Base-by-base conservation (phyloP, 2,888 invertebrate genomes). In the Sicus ferrugineus region DNA sequence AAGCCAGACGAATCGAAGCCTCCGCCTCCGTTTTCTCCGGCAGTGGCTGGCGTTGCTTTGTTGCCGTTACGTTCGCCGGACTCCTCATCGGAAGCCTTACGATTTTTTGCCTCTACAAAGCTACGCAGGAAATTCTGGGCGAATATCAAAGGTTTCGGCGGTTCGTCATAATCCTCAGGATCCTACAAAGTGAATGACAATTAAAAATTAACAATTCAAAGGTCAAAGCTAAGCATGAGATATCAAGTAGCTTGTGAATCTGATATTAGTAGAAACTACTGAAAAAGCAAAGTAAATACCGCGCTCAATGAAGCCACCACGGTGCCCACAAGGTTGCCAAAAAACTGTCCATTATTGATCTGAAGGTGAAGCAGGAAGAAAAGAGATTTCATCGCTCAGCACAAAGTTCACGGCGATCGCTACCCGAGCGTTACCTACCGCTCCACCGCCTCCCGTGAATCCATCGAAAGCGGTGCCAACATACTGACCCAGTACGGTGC, bases 401-500 rank as follows among this genome's bases (percentile, higher is more conserved):
- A 42, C 9, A n/a, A n/a, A n/a, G n/a, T n/a, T n/a, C n/a, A n/a
- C n/a, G n/a, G n/a, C n/a, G 42, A 42, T 16, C 42, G 9, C 7
- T 9, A 26, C 19, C 38, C 5, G 0, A 11, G 7, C 9, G 46
- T 21, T 11, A 75, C 77, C 73, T 78, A 85, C 85, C 65, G 85
- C 85, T 70, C 85, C 86, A 9, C 85, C 85, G 1, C 85, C 85
- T 0, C 85, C 86, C 0, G 85, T 84, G 1, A 85, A 76, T 0
- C 85, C 86, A 73, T 86, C 86, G 21, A 86, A 77, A 0, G 84
- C 83, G 0, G 80, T 80, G 58, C 84, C 84, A 68, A 85, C 79
- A 72, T 84, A 86, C 42, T 78, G 76, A 4, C 83, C 86, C 59
- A 86, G 72, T 1, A 85, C 85, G 2, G 79, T 79, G 28, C 86